These are phyloP conservation scores for Coturnix japonica DNA, from an alignment of 2,113 vertebrate species.

Conservation along the genomic window DNA sequence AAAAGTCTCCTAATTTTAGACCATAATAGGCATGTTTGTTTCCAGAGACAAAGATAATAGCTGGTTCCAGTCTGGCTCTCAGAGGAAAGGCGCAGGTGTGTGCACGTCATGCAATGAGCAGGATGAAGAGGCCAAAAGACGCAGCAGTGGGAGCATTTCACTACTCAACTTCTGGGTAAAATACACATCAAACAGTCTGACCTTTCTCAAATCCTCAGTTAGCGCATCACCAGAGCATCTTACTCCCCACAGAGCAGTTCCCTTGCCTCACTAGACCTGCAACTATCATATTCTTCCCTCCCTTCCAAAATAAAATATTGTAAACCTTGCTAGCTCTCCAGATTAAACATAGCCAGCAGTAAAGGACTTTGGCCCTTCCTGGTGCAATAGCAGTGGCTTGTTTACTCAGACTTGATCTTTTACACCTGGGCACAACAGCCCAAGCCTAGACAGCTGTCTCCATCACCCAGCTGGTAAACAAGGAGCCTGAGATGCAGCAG, in stretches of 20 bases:
- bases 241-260: not conserved
- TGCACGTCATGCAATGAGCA: not conserved
- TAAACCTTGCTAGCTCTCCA: not conserved
- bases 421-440: not conserved
- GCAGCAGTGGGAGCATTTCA: not conserved
- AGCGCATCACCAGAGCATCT: not conserved
- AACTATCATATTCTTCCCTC: not conserved
- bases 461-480: not conserved
- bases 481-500: fast-evolving
- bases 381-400: not conserved
- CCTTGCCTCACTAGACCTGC: not conserved
- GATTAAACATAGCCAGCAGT: not conserved
- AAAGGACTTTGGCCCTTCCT: not conserved
- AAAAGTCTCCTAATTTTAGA: conserved; percentile 61
- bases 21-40: conserved; percentile 60
- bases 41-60: conserved; percentile 43
- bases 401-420: not conserved
- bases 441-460: not conserved
- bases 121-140: not conserved
- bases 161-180: not conserved
- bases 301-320: not conserved
- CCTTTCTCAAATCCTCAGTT: not conserved
- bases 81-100: conserved; percentile 23
- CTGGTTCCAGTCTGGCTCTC: not conserved
- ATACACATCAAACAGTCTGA: not conserved